A percentile compares a stretch with the other conserved stretches of the same genome.
Conservation (phyloP, 2,113 vertebrate species). For the Rallus limicola region DNA sequence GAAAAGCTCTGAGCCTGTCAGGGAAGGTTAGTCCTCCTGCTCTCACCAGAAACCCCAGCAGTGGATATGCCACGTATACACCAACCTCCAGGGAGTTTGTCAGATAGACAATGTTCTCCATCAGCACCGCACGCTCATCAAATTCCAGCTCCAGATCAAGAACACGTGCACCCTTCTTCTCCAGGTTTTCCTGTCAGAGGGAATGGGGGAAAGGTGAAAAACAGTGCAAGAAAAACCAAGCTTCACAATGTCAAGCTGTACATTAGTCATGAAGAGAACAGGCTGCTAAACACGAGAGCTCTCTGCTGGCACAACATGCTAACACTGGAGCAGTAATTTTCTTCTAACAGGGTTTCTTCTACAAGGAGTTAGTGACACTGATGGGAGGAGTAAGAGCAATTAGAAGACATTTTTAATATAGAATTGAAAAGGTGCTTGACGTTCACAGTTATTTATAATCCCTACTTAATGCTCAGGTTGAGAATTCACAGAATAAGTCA, state of each 20-base stretch:
- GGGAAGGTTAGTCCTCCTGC: background rate
- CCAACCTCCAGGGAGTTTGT: conserved; percentile 94
- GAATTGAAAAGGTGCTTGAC: conserved; percentile 41
- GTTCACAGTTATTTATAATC: conserved; percentile 41
- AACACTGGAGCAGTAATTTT: background rate
- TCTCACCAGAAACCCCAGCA: background rate
- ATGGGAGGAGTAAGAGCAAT: conserved; percentile 31
- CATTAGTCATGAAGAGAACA: background rate
- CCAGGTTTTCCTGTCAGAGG: conserved; percentile 88
- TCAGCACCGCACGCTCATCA: conserved; percentile 89
- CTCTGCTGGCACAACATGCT: conserved; percentile 41
- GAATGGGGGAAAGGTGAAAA: background rate
- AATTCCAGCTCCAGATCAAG: conserved; percentile 94
- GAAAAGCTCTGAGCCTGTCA: background rate
- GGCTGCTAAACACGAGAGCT: background rate
- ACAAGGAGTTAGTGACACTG: conserved; percentile 4
- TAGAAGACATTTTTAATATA: conserved; percentile 26
- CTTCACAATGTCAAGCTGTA: background rate
- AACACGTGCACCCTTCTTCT: conserved; percentile 89
- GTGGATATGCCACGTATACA: background rate
- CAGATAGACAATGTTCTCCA: conserved; percentile 94
- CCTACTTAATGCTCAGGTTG: conserved; percentile 24
- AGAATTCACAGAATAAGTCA: conserved; percentile 29
- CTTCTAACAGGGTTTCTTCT: conserved; percentile 17
- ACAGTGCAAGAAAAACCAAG: background rate